Evolutionary conservation across 1,140 invertebrate genomes (phyloP).

Genomic region (Diachasmimorpha longicaudata): DNA sequence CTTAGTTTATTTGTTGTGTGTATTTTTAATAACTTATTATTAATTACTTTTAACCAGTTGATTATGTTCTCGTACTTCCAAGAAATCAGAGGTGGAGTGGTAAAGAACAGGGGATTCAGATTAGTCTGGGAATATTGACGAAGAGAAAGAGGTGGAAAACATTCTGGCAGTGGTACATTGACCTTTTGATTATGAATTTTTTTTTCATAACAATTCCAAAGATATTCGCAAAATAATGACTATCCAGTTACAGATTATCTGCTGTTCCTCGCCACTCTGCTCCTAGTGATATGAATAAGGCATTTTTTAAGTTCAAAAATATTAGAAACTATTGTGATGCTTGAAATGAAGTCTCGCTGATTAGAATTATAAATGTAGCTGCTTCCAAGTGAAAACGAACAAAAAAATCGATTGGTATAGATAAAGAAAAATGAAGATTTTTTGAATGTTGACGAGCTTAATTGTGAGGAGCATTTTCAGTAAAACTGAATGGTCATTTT

Average conservation of each 20-base stretch:
- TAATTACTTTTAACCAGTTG: conserved; percentile 6
- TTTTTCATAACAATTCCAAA: too few species aligned
- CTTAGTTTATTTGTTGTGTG: neutral
- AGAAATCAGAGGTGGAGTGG: neutral
- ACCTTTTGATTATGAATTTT: too few species aligned
- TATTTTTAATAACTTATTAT: neutral
- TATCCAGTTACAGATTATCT: too few species aligned
- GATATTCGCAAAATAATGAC: too few species aligned
- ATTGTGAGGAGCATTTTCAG: conserved; percentile 2
- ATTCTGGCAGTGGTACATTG: too few species aligned
- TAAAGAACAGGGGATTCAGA: too few species aligned
- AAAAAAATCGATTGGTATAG: neutral
- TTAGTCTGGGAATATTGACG: too few species aligned
- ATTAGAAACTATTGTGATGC: neutral
- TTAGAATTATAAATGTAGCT: neutral
- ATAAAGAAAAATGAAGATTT: neutral
- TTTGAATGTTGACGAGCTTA: neutral
- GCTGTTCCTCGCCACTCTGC: too few species aligned
- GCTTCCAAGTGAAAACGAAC: conserved; percentile 7
- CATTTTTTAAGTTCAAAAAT: neutral
- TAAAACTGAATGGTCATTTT: neutral
- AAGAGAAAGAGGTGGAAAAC: too few species aligned
- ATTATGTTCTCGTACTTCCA: conserved; percentile 25
- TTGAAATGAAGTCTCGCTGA: conserved; percentile 11
- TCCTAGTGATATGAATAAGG: too few species aligned